Evolutionary conservation across 2,113 vertebrate genomes (phyloP).

Genomic region (Dicerorhinus sumatrensis): DNA sequence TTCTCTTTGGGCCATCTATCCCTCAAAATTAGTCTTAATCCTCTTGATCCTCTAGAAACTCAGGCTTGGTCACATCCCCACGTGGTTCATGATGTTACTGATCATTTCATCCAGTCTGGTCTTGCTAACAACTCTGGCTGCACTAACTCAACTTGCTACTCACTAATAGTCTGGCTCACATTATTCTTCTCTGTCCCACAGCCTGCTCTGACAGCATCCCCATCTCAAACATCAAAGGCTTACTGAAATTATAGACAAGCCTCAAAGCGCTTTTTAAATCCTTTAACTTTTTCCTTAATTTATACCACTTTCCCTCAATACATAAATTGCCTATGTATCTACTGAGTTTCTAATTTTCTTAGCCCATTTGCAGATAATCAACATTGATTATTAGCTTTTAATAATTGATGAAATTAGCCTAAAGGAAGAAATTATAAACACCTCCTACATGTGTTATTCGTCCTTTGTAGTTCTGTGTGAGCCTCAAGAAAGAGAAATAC

Average conservation of each 20-base stretch:
- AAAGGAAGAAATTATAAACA: conserved; percentile 57
- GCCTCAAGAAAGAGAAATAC: conserved; percentile 10
- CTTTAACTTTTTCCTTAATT: conserved; percentile 58
- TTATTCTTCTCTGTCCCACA: background rate
- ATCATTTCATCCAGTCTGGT: background rate
- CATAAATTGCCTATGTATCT: conserved; percentile 7
- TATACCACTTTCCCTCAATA: conserved; percentile 51
- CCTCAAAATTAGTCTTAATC: background rate
- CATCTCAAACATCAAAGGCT: conserved; percentile 52
- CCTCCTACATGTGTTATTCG: conserved; percentile 40
- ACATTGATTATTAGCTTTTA: conserved; percentile 64
- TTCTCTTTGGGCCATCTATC: background rate
- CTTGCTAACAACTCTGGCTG: background rate
- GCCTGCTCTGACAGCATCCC: background rate
- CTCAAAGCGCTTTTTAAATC: conserved; percentile 58
- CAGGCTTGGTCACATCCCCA: background rate
- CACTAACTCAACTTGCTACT: background rate
- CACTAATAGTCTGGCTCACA: background rate
- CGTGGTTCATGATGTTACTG: background rate
- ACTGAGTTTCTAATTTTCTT: conserved; percentile 56
- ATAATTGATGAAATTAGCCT: conserved; percentile 60
- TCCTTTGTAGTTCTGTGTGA: conserved; percentile 13
- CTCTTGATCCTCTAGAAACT: background rate
- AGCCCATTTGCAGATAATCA: conserved; percentile 47
- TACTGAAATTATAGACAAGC: conserved; percentile 59